Evolutionary conservation across 2,113 vertebrate species (phyloP), one percentile per base, ranked within the genome.

Genomic region (Lota lota): DNA sequence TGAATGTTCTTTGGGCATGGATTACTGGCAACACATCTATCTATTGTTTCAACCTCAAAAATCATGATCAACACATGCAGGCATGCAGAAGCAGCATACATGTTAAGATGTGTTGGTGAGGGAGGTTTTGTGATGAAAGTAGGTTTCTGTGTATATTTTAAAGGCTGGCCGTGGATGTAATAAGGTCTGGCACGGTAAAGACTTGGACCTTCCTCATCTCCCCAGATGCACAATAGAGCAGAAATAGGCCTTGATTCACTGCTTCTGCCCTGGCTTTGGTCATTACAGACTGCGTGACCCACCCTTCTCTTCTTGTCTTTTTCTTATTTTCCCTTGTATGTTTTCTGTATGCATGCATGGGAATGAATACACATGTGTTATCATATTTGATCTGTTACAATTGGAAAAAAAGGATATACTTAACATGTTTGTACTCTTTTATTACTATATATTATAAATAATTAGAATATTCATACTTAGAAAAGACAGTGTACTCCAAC

Each of bases 381-480:
- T 88, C 85, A 81, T 88, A 91, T 87, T 33, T 33, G 28, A 54
- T 20, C 22, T 62, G 74, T 47, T 17, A 68, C 17, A 33, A 7
- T 18, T 33, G 28, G 18, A 63, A 2, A 63, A 72, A 69, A 78
- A 58, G 82, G 78, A 83, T 62, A 54, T 79, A 85, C 65, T 66
- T 85, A 86, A 47, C 12, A 47, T 47, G 40, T 47, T 47, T 66
- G 64, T 60, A 60, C 76, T 86, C 83, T 91, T 95, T 95, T 90
- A 94, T 88, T 93, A 74, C 88, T 86, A 81, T 88, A 91, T 87
- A 89, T 93, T 94, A 95, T 94, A 97, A 98, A 96, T 95, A 94
- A 84, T 91, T 77, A 90, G 88, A 89, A 87, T 95, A 95, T 95
- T 89, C 93, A 97, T 93, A 97, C 73, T 87, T 93, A 93, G 85